Base-by-base conservation (phyloP, 92 coral and sea anemone species). In the Actinernus sp. region DNA sequence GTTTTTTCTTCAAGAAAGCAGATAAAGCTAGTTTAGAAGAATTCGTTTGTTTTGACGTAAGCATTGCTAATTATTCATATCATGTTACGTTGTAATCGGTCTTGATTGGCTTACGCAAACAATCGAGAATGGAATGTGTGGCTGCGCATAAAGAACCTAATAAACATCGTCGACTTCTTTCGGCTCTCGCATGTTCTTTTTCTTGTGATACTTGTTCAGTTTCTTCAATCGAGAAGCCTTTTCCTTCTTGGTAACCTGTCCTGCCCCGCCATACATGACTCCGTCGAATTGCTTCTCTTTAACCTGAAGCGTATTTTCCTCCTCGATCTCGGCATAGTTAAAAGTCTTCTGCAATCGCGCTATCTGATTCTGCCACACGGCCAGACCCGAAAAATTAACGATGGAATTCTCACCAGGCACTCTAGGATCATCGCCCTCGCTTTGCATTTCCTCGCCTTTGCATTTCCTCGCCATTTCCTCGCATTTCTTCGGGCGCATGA, bases 401-500 rank as follows among this genome's bases (percentile, higher is more conserved):
- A n/a, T n/a, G 7, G 55, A 55, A 8, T 29, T 41, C 12, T 30
- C 4, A 13, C 9, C 26, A 25, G 23, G 3, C 18, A 20, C 55
- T 8, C 24, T 39, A n/a, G 20, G 52, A 12, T 9, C 5, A 12
- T 5, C 4, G 17, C 8, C 8, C 10, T 7, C 52, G 19, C 19
- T 17, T 4, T 6, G 4, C 52, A 23, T 12, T 18, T 18, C 11
- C 10, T 45, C 52, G 10, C 19, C 52, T 5, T 12, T 9, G 21
- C 52, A 9, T 8, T 4, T 12, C 19, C 21, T 8, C 19, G 18
- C 18, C 21, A 45, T 45, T n/a, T n/a, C n/a, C n/a, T n/a, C n/a
- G n/a, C n/a, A n/a, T n/a, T n/a, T n/a, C n/a, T n/a, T n/a, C 52
- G 52, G 29, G 12, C 78, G 78, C 78, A 70, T 57, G 27, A 70